Percentiles rank a stretch among this genome's conserved stretches.
Evolutionary conservation across 2,888 invertebrate genomes (phyloP).

Genomic region (Drosophila picticornis): DNA sequence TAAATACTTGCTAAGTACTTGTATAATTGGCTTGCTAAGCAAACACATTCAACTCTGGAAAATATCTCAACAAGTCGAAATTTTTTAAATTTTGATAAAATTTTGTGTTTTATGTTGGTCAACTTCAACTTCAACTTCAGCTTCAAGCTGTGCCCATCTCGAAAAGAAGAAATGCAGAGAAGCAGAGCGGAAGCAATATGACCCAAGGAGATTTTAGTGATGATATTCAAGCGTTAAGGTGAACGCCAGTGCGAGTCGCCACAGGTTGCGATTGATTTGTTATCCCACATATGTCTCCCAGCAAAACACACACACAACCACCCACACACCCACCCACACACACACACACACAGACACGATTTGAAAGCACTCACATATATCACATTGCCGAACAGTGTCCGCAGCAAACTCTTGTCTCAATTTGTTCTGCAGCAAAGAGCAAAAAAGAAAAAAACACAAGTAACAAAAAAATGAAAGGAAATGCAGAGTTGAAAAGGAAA

Average conservation of each 20-base stretch:
- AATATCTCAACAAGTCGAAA: not conserved
- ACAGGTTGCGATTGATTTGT: conserved; percentile 72
- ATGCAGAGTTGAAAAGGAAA: not conserved
- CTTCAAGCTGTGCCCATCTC: not conserved
- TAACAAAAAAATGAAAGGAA: not conserved
- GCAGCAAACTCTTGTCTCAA: conserved; percentile 41
- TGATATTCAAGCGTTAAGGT: conserved; percentile 12
- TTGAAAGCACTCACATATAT: conserved; percentile 44
- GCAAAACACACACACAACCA: conserved; percentile 26
- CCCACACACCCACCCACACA: conserved; percentile 15
- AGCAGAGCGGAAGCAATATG: conserved; percentile 66
- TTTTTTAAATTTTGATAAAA: not conserved
- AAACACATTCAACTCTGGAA: not conserved
- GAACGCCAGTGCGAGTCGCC: conserved; percentile 20
- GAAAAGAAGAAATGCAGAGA: not conserved
- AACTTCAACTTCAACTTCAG: not conserved
- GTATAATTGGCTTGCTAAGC: not conserved
- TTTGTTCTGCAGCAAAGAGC: conserved; percentile 31
- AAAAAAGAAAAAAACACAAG: not conserved
- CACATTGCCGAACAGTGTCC: conserved; percentile 46
- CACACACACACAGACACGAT: conserved; percentile 11
- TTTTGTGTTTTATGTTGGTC: not conserved
- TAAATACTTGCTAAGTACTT: not conserved
- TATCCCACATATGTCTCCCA: conserved; percentile 70
- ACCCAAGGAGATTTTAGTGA: conserved; percentile 46